phyloP scores from a whole-genome alignment of 2,888 invertebrate species.

The Clepsis dumicolana region DNA sequence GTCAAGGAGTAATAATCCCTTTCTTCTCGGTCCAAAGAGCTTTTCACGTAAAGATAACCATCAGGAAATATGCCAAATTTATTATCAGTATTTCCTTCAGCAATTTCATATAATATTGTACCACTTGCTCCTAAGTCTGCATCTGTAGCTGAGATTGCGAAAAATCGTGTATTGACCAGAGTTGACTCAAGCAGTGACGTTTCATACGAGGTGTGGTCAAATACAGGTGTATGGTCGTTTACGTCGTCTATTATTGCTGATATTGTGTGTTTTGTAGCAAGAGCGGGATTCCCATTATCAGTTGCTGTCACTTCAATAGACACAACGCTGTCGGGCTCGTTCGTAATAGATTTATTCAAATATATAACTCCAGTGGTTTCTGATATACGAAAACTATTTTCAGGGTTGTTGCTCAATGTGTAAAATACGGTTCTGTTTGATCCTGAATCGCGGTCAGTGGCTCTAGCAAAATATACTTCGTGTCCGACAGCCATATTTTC shows the following conservation, averaged over 20 bases:
- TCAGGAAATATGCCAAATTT: constrained; percentile 98
- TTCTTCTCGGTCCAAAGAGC: constrained; percentile 94
- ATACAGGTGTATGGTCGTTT: constrained; percentile 98
- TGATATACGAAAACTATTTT: constrained; percentile 93
- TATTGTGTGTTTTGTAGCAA: constrained; percentile 91
- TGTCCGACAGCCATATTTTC: constrained; percentile 98
- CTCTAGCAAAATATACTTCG: constrained; percentile 95
- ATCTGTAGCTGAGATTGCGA: constrained; percentile 95
- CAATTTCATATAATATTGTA: constrained; percentile 92
- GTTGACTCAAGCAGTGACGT: constrained; percentile 96
- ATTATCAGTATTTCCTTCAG: constrained; percentile 93
- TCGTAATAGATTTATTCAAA: constrained; percentile 92
- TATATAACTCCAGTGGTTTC: constrained; percentile 95
- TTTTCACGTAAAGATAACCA: constrained; percentile 95
- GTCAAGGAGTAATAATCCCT: constrained; percentile 96
- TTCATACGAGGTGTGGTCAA: constrained; percentile 96
- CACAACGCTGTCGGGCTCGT: constrained; percentile 90
- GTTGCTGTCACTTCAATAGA: constrained; percentile 93
- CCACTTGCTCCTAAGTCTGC: constrained; percentile 94
- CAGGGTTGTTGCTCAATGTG: constrained; percentile 92
- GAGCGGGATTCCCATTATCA: constrained; percentile 92
- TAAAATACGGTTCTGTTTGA: constrained; percentile 95
- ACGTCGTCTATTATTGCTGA: constrained; percentile 93
- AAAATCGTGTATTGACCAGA: constrained; percentile 95
- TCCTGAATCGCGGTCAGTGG: constrained; percentile 95